Evolutionary conservation across 2,113 vertebrate genomes (phyloP).

Genomic region (Tichodroma muraria): DNA sequence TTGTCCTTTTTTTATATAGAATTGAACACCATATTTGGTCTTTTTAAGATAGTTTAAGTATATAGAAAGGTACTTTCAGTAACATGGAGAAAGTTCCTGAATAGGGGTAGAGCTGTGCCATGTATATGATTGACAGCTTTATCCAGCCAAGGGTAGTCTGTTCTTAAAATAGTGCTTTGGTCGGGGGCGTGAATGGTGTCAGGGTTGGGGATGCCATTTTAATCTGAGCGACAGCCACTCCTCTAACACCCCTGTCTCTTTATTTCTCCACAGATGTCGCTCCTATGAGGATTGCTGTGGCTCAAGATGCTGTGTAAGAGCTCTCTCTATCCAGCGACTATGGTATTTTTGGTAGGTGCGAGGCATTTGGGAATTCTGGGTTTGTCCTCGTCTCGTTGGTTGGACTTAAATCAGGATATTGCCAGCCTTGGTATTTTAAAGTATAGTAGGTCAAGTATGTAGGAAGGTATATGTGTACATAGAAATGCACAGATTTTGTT

Average conservation of each 20-base stretch:
- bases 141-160: not conserved
- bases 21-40: not conserved
- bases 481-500: not conserved
- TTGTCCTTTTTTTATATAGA: not conserved
- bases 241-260: not conserved
- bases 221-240: not conserved
- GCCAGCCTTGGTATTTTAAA: not conserved
- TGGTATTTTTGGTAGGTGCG: slow-evolving; percentile 96
- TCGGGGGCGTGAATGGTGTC: not conserved
- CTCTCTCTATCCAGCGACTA: slow-evolving; percentile 92
- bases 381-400: not conserved
- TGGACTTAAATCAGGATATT: not conserved
- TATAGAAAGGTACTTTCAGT: not conserved
- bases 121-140: not conserved
- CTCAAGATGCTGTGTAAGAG: slow-evolving; percentile 91
- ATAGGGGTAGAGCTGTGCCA: not conserved
- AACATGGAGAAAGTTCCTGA: not conserved
- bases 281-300: slow-evolving; percentile 98
- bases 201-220: not conserved
- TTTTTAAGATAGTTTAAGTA: not conserved
- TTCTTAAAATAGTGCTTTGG: not conserved
- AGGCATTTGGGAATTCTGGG: not conserved
- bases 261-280: slow-evolving; percentile 80
- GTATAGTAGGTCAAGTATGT: not conserved
- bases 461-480: not conserved